Percentiles rank a stretch among this genome's conserved stretches.
These are phyloP conservation scores for Acleris sparsana DNA, from an alignment of 2,888 invertebrate genomes.

Conservation along the genomic window DNA sequence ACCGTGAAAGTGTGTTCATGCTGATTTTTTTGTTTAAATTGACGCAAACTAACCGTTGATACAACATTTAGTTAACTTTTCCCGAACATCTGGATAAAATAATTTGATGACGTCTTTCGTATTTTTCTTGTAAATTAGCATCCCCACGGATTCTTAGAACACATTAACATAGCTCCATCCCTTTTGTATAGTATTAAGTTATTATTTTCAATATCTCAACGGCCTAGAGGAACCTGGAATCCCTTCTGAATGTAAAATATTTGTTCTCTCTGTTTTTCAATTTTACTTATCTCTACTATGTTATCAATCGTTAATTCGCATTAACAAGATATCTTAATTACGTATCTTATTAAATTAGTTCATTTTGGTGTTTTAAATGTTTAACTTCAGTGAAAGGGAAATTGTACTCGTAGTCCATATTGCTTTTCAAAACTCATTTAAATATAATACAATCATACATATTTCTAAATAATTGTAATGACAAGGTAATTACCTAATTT, in stretches of 20 bases:
- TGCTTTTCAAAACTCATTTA: no score
- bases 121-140: slow-evolving; percentile 9
- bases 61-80: slow-evolving; percentile 21
- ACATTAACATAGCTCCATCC: neutral
- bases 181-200: slow-evolving; percentile 1
- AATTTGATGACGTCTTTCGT: slow-evolving; percentile 32
- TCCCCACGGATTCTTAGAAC: slow-evolving; percentile 4
- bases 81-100: slow-evolving; percentile 34
- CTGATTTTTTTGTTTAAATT: slow-evolving; percentile 23
- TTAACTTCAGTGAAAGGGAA: no score
- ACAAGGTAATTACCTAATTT: no score
- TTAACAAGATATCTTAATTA: neutral
- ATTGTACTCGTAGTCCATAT: no score
- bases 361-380: no score
- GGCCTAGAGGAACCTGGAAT: slow-evolving; percentile 4
- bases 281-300: neutral
- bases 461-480: no score
- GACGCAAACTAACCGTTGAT: slow-evolving; percentile 6
- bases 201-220: slow-evolving; percentile 22
- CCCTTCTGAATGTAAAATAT: slow-evolving; percentile 10
- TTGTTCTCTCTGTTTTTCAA: neutral
- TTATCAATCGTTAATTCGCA: neutral
- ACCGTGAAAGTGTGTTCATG: slow-evolving; percentile 30
- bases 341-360: no score
- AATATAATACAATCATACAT: no score